Conservation (phyloP, 1,140 invertebrate genomes). For the Drosophila kanapiae region DNA sequence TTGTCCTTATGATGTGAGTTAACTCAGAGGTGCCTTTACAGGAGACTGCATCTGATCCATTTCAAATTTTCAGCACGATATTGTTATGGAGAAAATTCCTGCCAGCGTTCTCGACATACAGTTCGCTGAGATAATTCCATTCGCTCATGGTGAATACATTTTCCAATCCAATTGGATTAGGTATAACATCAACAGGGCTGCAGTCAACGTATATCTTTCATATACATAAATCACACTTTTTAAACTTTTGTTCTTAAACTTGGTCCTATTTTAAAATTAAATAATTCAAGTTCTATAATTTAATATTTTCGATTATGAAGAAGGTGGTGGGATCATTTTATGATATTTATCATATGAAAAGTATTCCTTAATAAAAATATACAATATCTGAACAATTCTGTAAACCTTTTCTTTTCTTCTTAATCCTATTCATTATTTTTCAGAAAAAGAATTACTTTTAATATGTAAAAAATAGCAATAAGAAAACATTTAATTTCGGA, state of each 20-base stretch:
- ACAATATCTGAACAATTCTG: no score
- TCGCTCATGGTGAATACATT: constrained; percentile 3
- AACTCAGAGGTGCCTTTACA: background rate
- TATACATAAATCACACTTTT: constrained; percentile 10
- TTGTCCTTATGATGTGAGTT: background rate
- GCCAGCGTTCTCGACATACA: background rate
- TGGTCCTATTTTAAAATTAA: background rate
- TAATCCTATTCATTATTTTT: no score
- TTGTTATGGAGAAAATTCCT: constrained; percentile 1
- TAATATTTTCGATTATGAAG: no score
- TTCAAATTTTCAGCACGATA: background rate
- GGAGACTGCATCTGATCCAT: no score
- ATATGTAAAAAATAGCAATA: no score
- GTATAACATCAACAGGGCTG: background rate
- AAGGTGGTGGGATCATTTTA: no score
- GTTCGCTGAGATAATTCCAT: background rate
- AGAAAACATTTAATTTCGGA: no score
- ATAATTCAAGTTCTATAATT: background rate
- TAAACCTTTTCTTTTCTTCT: no score
- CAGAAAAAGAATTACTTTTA: no score
- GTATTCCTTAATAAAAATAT: no score
- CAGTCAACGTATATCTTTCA: background rate
- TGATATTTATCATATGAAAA: no score
- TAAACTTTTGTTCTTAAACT: no score
- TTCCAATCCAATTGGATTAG: background rate